phyloP scores from a whole-genome alignment of 2,888 invertebrate genomes.

The Lepeophtheirus nordmannii region DNA sequence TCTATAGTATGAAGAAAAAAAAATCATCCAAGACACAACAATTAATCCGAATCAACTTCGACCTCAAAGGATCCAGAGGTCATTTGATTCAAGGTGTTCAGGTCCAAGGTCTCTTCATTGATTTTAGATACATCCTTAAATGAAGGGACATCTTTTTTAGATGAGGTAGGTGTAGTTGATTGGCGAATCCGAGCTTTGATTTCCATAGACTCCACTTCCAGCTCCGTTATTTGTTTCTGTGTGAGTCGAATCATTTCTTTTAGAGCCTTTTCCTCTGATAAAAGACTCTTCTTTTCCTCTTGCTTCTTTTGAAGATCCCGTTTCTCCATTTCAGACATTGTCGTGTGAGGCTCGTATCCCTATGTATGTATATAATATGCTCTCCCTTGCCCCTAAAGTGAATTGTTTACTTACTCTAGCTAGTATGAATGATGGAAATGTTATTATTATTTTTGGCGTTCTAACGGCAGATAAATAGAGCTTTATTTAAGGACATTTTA shows the following conservation, averaged over 20 bases:
- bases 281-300: conserved; percentile 1
- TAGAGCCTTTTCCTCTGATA: conserved; percentile 4
- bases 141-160: not conserved
- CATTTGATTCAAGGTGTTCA: not conserved
- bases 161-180: not conserved
- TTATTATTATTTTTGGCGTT: not conserved
- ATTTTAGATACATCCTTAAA: not conserved
- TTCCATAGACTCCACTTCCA: conserved; percentile 9
- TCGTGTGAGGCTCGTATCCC: not conserved
- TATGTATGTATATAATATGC: not conserved
- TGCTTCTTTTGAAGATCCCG: not conserved
- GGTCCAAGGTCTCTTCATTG: not conserved
- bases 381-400: not conserved
- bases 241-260: not conserved
- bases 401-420: not conserved
- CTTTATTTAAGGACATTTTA: no score
- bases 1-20: no score
- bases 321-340: not conserved
- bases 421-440: not conserved
- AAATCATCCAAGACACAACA: no score
- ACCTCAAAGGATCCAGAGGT: not conserved
- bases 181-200: conserved; percentile 4
- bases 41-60: not conserved
- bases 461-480: no score
- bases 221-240: conserved; percentile 3